Evolutionary conservation across 2,797 vertebrate genomes (phyloP), one percentile per base, ranked within the genome.

Genomic region (Falco cherrug): DNA sequence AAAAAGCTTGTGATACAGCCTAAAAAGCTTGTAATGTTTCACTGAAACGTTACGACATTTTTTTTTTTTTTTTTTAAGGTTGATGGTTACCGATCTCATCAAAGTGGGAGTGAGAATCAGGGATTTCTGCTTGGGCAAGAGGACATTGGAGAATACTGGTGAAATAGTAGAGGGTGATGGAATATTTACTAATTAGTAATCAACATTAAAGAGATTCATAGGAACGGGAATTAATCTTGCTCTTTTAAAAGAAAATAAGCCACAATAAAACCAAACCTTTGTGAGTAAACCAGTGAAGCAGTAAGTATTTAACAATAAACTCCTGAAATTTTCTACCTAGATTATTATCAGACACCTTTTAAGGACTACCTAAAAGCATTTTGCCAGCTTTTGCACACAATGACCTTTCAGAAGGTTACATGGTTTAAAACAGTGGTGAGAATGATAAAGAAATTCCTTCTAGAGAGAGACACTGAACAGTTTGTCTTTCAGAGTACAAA

Each of bases 401-500:
- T 80, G 56, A 90, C 84, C 83, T 95, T 93, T 90, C 45, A 80
- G 80, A 92, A 94, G 56, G 45, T 92, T 90, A 37, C 45, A 61
- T 2, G 6, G 63, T 35, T 89, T 96, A 54, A 80, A 95, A n/a
- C 12, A 50, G n/a, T 74, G 12, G 16, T 60, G 74, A 74, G 90
- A 81, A 29, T 57, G 64, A 86, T 93, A 94, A 95, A 87, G 70
- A 82, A 84, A 93, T 84, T 87, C 68, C 39, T 79, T 91, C 59
- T 63, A n/a, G 43, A 78, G 25, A 48, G 41, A 75, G 26, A 26
- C 2, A 1, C 45, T 57, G 74, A 94, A 53, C 54, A 31, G 71
- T 94, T 96, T 96, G 63, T 94, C 88, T 97, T 91, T 92, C 88
- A 80, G 77, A 81, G 70, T 89, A 87, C 56, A 90, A 89, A 93